Percentiles rank a stretch among this genome's conserved stretches.
phyloP scores from a whole-genome alignment of 2,888 invertebrate genomes.

The Osmoderma eremita region DNA sequence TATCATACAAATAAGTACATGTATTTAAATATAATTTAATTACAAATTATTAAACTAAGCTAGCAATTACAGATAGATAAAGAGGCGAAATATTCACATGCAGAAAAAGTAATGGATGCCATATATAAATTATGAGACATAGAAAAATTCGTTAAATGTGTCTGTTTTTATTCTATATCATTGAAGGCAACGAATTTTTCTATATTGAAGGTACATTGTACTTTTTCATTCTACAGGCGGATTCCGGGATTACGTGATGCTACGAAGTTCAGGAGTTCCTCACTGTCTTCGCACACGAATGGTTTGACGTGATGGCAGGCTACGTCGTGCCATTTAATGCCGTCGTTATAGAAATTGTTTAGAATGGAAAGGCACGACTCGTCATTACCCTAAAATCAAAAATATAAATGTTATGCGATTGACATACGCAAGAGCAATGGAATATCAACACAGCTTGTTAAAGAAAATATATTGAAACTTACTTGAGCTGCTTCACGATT shows the following conservation, averaged over 20 bases:
- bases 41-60: constrained; percentile 42
- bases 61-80: constrained; percentile 41
- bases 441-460: no score
- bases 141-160: constrained; percentile 25
- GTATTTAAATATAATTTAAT: constrained; percentile 57
- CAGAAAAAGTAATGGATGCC: constrained; percentile 43
- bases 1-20: constrained; percentile 42
- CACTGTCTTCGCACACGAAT: constrained; percentile 91
- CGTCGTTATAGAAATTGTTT: constrained; percentile 92
- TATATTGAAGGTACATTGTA: constrained; percentile 41
- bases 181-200: constrained; percentile 14
- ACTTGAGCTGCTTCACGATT: constrained; percentile 91
- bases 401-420: no score
- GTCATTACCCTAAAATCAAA: constrained; percentile 78
- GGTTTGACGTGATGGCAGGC: constrained; percentile 88
- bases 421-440: background rate
- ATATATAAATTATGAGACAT: constrained; percentile 32
- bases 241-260: constrained; percentile 88
- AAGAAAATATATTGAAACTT: constrained; percentile 45
- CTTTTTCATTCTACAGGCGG: constrained; percentile 69
- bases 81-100: constrained; percentile 52
- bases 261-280: constrained; percentile 89
- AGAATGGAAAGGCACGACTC: constrained; percentile 89
- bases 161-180: constrained; percentile 5
- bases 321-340: constrained; percentile 88